Base-by-base conservation (phyloP, 2,797 vertebrate genomes). In the Gobionotothen gibberifrons region DNA sequence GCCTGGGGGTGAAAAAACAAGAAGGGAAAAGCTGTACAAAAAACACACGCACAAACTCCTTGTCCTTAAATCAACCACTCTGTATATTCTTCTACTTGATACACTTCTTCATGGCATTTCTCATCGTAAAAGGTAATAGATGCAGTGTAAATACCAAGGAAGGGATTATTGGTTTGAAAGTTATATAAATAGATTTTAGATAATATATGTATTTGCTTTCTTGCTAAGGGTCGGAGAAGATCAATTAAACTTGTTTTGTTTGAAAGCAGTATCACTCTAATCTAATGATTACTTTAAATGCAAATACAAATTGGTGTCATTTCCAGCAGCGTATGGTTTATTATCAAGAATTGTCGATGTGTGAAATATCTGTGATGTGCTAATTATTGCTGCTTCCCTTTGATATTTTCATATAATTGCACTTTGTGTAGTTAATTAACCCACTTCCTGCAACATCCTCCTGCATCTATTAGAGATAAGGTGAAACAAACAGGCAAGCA, bases 331-430 rank as follows among this genome's bases (percentile, higher is more conserved):
- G 17, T 16, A 36, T 47, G 39, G 14, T 39, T 42, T n/a, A 39
- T 22, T 51, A 1, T 54, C 48, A 2, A 66, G 3, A 8, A 14
- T 42, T 21, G 39, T 49, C 42, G 3, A 49, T n/a, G 29, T 43
- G 10, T 39, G 26, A 22, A 40, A 48, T 9, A n/a, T 48, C 15
- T 51, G 11, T 22, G 3, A 56, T 39, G 29, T 68, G 39, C 9
- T 52, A 7, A n/a, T 43, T 52, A n/a, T 55, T 55, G 26, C 13
- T 51, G 16, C 14, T 39, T 56, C 44, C 10, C 5, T 60, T 44
- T 54, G 19, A 51, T 44, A 62, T 59, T 70, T 60, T 22, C 4
- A 67, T 44, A 42, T 15, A 40, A 44, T 43, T 77, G 9, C 26
- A 32, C 21, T 47, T 57, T 54, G 1, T 51, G 22, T 46, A 57